Evolutionary conservation across 2,888 invertebrate genomes (phyloP).

Genomic region (Hanleya hanleyi): DNA sequence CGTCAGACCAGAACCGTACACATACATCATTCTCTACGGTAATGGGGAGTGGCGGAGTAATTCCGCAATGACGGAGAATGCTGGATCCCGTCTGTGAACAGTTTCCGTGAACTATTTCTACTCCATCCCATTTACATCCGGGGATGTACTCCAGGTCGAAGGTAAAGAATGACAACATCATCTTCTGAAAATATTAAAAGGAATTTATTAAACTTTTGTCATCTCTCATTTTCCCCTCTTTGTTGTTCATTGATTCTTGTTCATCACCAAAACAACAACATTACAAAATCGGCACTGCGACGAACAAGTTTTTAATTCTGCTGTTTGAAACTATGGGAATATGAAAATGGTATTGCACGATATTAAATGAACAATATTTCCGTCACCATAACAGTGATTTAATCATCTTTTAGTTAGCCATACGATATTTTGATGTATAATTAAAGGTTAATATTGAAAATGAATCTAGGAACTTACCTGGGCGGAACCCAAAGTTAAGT

Average conservation of each 20-base stretch:
- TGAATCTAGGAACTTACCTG: neutral
- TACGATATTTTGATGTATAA: too few relatives aligned
- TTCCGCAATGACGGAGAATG: neutral
- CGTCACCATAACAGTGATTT: neutral
- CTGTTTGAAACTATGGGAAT: too few relatives aligned
- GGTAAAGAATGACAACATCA: neutral
- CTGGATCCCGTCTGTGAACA: neutral
- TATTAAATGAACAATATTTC: too few relatives aligned
- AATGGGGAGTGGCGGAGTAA: neutral
- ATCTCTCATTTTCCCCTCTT: too few relatives aligned
- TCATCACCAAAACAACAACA: too few relatives aligned
- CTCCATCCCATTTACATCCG: neutral
- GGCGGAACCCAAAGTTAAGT: neutral
- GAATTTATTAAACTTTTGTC: neutral
- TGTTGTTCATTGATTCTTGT: too few relatives aligned
- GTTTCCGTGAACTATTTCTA: neutral
- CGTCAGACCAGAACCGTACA: neutral
- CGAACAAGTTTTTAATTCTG: too few relatives aligned
- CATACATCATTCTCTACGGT: neutral
- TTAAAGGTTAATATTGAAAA: too few relatives aligned
- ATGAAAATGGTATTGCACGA: too few relatives aligned
- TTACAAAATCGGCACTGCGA: neutral
- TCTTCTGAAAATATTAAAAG: neutral
- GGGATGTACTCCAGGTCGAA: conserved; percentile 1
- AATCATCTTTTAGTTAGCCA: neutral